phyloP scores from a whole-genome alignment of 2,888 invertebrate species.

The Arge pagana region DNA sequence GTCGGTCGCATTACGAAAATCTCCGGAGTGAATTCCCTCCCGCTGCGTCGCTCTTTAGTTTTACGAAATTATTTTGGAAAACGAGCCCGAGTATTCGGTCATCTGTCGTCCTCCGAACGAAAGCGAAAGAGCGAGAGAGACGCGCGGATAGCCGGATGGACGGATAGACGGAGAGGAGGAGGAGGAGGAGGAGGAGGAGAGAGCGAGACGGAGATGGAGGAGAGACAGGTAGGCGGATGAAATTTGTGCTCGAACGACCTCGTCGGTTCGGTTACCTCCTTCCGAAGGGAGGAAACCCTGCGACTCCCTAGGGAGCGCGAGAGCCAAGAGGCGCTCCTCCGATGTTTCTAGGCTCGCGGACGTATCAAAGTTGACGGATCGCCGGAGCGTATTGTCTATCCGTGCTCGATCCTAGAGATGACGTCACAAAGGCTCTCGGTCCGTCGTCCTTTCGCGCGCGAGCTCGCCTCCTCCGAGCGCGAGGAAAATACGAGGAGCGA shows the following conservation, averaged over 20 bases:
- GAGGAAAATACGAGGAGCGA: too few relatives aligned
- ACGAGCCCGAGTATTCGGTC: neutral
- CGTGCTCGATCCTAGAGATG: too few relatives aligned
- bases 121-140: neutral
- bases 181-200: constrained; percentile 1
- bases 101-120: neutral
- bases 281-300: constrained; percentile 4
- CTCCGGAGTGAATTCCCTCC: constrained; percentile 10
- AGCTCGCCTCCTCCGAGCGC: too few relatives aligned
- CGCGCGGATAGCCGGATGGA: neutral
- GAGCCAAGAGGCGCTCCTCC: constrained; percentile 7
- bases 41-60: constrained; percentile 7
- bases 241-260: constrained; percentile 19
- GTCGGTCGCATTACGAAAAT: constrained; percentile 35
- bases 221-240: constrained; percentile 21
- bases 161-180: neutral
- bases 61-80: constrained; percentile 24
- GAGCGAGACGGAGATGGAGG: constrained; percentile 8
- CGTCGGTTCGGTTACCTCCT: constrained; percentile 11
- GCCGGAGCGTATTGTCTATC: constrained; percentile 20
- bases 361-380: constrained; percentile 20
- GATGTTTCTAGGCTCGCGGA: constrained; percentile 2
- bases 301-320: constrained; percentile 15
- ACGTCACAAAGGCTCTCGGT: too few relatives aligned
- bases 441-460: too few relatives aligned